These are phyloP conservation scores for Archivesica marissinica DNA, from an alignment of 1,140 invertebrate genomes.

Conservation along the genomic window DNA sequence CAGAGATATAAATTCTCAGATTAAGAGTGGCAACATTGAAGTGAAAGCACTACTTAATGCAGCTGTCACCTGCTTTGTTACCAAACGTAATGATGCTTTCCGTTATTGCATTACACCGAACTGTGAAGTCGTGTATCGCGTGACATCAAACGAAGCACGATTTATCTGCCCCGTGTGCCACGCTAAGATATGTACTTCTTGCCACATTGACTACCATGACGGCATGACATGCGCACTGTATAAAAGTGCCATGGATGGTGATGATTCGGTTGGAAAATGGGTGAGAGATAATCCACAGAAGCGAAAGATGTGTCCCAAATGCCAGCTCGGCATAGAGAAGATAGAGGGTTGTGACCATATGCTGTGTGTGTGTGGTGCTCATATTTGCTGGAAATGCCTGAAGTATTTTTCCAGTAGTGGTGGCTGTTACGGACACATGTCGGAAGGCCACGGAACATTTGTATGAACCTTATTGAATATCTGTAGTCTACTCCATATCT, in stretches of 20 bases:
- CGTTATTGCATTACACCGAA: conserved; percentile 76
- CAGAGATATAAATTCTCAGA: conserved; percentile 67
- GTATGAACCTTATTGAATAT: no score
- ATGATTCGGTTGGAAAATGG: conserved; percentile 61
- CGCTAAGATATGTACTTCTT: conserved; percentile 71
- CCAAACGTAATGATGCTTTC: conserved; percentile 61
- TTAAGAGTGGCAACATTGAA: conserved; percentile 42
- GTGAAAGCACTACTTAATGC: conserved; percentile 50
- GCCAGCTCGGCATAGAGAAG: conserved; percentile 73
- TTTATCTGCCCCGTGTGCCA: conserved; percentile 73
- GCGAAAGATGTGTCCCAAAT: conserved; percentile 73
- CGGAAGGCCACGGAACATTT: conserved; percentile 62
- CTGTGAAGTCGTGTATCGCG: conserved; percentile 73
- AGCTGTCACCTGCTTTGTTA: conserved; percentile 65
- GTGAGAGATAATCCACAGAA: conserved; percentile 58
- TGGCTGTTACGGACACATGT: conserved; percentile 72
- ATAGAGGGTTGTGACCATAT: conserved; percentile 73
- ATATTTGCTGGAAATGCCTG: conserved; percentile 77
- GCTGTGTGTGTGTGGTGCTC: conserved; percentile 67
- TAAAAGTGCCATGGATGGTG: conserved; percentile 38
- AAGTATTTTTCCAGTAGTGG: conserved; percentile 30
- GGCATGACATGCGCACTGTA: conserved; percentile 75
- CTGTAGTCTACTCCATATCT: no score
- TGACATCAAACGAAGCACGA: conserved; percentile 54
- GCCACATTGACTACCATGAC: conserved; percentile 71